These are phyloP conservation scores for Carpatolechia fugitivella DNA, from an alignment of 2,888 invertebrate genomes.

Conservation along the genomic window DNA sequence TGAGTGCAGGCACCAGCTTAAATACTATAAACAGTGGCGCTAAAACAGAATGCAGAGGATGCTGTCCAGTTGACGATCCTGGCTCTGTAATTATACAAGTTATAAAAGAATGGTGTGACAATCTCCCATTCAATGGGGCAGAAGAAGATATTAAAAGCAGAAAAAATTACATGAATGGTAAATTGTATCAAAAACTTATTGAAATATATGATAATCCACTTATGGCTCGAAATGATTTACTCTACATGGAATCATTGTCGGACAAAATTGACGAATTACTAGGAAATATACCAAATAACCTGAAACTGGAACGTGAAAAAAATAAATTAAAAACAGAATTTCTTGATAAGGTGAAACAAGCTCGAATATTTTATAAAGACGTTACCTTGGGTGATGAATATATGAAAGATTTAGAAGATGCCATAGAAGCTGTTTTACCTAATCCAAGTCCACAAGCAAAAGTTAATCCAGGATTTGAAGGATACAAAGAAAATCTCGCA, in stretches of 20 bases:
- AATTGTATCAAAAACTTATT: slow-evolving; percentile 47
- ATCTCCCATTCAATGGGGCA: slow-evolving; percentile 39
- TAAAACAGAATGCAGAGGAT: not conserved
- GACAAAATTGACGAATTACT: slow-evolving; percentile 45
- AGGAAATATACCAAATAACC: slow-evolving; percentile 35
- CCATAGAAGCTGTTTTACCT: slow-evolving; percentile 47
- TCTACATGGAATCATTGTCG: slow-evolving; percentile 41
- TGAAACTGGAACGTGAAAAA: slow-evolving; percentile 33
- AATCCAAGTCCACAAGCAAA: slow-evolving; percentile 31
- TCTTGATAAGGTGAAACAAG: slow-evolving; percentile 38
- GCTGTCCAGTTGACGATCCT: slow-evolving; percentile 23
- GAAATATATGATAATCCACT: slow-evolving; percentile 45
- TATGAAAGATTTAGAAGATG: slow-evolving; percentile 45
- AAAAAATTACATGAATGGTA: slow-evolving; percentile 41
- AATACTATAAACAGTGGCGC: too few species aligned
- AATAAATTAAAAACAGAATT: slow-evolving; percentile 37
- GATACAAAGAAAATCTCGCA: slow-evolving; percentile 52
- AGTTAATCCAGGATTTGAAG: slow-evolving; percentile 49
- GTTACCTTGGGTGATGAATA: slow-evolving; percentile 45
- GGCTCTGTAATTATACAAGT: slow-evolving; percentile 39
- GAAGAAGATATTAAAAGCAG: slow-evolving; percentile 30
- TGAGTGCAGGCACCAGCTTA: not conserved
- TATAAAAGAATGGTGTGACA: slow-evolving; percentile 51
- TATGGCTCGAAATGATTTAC: slow-evolving; percentile 38
- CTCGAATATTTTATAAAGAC: slow-evolving; percentile 38